Conservation (phyloP, 1,140 invertebrate genomes). For the Augochlora pura region DNA sequence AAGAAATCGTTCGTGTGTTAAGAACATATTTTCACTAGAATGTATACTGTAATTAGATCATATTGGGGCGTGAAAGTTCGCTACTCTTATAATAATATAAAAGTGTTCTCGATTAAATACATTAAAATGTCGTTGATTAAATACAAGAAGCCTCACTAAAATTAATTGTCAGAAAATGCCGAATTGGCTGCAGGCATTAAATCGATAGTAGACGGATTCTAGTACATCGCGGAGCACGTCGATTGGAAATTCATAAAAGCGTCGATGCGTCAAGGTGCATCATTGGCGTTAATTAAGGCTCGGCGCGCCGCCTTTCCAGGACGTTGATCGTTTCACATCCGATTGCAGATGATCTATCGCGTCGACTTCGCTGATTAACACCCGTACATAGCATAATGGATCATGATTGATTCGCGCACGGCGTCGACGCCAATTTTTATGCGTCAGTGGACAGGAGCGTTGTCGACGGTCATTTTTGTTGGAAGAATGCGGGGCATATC, state of each 20-base stretch:
- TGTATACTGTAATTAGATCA: no score
- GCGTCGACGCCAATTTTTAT: slow-evolving; percentile 41
- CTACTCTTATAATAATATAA: no score
- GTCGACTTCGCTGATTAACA: slow-evolving; percentile 33
- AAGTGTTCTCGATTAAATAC: no score
- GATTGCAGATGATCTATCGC: background rate
- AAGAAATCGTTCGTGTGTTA: slow-evolving; percentile 44
- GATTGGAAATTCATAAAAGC: slow-evolving; percentile 3
- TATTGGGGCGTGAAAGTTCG: no score
- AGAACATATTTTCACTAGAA: no score
- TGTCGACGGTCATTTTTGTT: slow-evolving; percentile 55
- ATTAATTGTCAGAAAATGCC: no score
- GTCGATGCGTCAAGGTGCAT: background rate
- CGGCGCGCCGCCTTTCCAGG: background rate
- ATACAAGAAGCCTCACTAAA: no score
- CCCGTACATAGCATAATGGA: slow-evolving; percentile 31
- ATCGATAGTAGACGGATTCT: no score
- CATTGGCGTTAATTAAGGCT: slow-evolving; percentile 5
- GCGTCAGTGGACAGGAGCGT: slow-evolving; percentile 1
- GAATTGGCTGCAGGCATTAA: no score
- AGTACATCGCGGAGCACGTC: background rate
- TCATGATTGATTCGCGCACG: slow-evolving; percentile 50
- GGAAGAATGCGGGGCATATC: slow-evolving; percentile 13
- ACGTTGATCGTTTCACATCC: slow-evolving; percentile 17
- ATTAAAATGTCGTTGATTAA: no score